Percentiles rank a stretch among this genome's conserved stretches.
phyloP scores from a whole-genome alignment of 2,797 vertebrate genomes.

The Tolypeutes matacus region DNA sequence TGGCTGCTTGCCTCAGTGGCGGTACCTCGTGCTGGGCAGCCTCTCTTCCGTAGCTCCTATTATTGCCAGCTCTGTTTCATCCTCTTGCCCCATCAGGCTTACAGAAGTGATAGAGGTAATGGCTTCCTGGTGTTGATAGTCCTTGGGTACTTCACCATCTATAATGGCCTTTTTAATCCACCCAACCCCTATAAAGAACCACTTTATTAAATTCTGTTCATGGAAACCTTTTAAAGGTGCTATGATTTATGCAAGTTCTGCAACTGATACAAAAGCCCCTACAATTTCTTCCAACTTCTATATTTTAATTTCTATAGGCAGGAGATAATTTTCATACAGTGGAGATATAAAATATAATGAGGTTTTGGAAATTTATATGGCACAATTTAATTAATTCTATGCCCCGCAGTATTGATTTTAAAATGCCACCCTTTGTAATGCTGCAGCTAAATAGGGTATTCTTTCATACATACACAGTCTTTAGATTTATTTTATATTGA shows the following conservation, averaged over 20 bases:
- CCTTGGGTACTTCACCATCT: neutral
- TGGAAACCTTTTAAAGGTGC: neutral
- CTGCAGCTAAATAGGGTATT: slow-evolving; percentile 47
- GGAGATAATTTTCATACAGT: slow-evolving; percentile 61
- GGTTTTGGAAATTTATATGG: slow-evolving; percentile 61
- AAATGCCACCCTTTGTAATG: slow-evolving; percentile 56
- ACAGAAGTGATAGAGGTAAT: neutral
- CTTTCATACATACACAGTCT: slow-evolving; percentile 22
- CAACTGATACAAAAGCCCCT: neutral
- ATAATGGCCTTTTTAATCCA: neutral
- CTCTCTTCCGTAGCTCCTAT: neutral
- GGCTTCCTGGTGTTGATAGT: neutral
- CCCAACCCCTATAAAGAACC: neutral
- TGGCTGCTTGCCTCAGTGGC: fast-evolving
- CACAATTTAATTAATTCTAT: slow-evolving; percentile 74
- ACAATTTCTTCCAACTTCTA: neutral
- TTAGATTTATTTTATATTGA: slow-evolving; percentile 73
- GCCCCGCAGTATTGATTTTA: slow-evolving; percentile 59
- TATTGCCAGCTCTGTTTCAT: neutral
- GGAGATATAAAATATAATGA: slow-evolving; percentile 62
- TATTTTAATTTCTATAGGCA: slow-evolving; percentile 62
- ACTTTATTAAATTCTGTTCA: slow-evolving; percentile 8
- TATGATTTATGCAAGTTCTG: neutral
- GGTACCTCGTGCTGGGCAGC: fast-evolving
- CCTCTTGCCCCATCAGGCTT: neutral